A percentile compares a stretch with the other conserved stretches of the same genome.
Evolutionary conservation across 1,140 invertebrate species (phyloP).

Genomic region (Drosophila nebulosa): DNA sequence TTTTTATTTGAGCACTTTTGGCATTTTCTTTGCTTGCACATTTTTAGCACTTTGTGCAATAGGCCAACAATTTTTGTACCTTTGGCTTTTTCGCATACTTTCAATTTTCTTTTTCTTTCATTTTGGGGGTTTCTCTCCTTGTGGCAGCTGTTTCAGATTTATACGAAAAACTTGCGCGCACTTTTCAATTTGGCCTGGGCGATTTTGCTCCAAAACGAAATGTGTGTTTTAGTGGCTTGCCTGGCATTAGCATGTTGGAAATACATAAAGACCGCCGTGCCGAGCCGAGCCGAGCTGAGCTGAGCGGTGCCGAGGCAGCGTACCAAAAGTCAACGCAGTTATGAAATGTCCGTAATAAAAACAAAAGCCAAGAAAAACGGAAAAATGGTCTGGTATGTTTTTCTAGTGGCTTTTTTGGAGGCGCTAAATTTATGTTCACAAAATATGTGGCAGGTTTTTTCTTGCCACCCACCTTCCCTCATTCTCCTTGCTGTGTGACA

Average conservation of each 20-base stretch:
- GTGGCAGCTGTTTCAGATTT: slow-evolving; percentile 16
- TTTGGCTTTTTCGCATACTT: slow-evolving; percentile 3
- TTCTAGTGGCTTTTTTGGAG: background rate
- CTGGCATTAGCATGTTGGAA: slow-evolving; percentile 21
- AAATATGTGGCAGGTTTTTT: slow-evolving; percentile 14
- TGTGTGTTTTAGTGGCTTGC: slow-evolving; percentile 24
- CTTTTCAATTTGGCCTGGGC: slow-evolving; percentile 16
- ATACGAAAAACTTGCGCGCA: slow-evolving; percentile 21
- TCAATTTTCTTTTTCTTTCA: slow-evolving; percentile 5
- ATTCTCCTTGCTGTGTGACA: background rate
- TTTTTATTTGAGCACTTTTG: slow-evolving; percentile 5
- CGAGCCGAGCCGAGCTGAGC: too few species aligned
- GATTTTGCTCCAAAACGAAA: slow-evolving; percentile 14
- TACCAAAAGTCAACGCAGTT: background rate
- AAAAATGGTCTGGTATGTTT: slow-evolving; percentile 1
- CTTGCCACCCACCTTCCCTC: background rate
- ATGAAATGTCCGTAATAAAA: slow-evolving; percentile 3
- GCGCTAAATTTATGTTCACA: slow-evolving; percentile 10
- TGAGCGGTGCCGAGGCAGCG: too few species aligned
- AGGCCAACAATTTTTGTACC: slow-evolving; percentile 16
- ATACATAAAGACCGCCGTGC: slow-evolving; percentile 2
- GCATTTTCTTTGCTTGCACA: slow-evolving; percentile 1
- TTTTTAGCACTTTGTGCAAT: slow-evolving; percentile 1
- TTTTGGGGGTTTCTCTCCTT: background rate
- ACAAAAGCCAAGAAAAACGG: background rate